These are phyloP conservation scores for Rhyacichthys aspro DNA, from an alignment of 2,797 vertebrate species.

Conservation along the genomic window DNA sequence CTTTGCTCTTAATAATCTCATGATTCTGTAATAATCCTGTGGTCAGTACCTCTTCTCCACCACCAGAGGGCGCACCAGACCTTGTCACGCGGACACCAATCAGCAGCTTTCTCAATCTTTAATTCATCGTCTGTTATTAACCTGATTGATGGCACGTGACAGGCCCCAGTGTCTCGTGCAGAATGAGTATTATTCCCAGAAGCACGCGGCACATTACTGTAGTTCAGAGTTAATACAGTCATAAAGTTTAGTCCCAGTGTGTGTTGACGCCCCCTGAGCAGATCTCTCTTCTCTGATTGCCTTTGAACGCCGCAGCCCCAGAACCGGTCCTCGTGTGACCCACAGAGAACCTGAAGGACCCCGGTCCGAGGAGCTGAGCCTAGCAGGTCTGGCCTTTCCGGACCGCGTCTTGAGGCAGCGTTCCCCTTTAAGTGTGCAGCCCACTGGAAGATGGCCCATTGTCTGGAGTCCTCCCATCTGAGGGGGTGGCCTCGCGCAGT, in stretches of 20 bases:
- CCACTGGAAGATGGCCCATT: constrained; percentile 57
- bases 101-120: no score
- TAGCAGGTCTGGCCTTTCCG: constrained; percentile 8
- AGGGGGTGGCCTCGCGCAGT: constrained; percentile 77
- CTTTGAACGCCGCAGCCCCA: background rate
- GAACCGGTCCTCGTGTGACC: constrained; percentile 54
- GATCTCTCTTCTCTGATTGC: constrained; percentile 11
- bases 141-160: no score
- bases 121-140: no score
- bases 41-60: background rate
- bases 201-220: no score
- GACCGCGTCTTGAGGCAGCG: constrained; percentile 35
- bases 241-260: background rate
- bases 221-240: no score
- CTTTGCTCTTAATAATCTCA: no score
- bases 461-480: constrained; percentile 76
- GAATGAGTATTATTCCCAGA: no score
- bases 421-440: constrained; percentile 70
- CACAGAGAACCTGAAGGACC: constrained; percentile 38
- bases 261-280: background rate
- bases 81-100: background rate
- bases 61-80: constrained; percentile 67
- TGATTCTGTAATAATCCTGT: no score
- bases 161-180: no score
- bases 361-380: constrained; percentile 1